These are phyloP conservation scores for Scaptomyza caliginosa DNA, from an alignment of 2,888 invertebrate species.

Conservation along the genomic window DNA sequence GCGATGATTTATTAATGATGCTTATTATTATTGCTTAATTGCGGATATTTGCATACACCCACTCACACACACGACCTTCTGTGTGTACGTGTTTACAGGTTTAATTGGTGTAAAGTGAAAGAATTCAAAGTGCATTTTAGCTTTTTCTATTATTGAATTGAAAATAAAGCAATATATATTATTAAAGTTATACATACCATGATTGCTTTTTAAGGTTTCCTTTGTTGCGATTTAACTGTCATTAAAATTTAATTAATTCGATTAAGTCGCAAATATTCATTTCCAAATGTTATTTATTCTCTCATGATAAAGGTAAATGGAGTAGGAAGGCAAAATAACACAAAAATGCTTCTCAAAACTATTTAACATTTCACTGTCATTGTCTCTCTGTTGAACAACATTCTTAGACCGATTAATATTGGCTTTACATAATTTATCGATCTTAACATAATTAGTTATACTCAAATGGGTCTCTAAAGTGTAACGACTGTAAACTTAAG, in stretches of 20 bases:
- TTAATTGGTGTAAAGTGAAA: slow-evolving; percentile 51
- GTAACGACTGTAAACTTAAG: too few relatives aligned
- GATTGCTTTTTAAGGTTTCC: background rate
- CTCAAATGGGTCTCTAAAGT: too few relatives aligned
- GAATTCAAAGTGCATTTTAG: background rate
- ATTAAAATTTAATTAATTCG: slow-evolving; percentile 69
- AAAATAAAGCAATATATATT: slow-evolving; percentile 9
- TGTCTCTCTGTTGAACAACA: too few relatives aligned
- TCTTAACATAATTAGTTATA: too few relatives aligned
- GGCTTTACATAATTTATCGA: too few relatives aligned
- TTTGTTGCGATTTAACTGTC: slow-evolving; percentile 43
- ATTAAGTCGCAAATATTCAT: slow-evolving; percentile 50
- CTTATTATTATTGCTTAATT: slow-evolving; percentile 80
- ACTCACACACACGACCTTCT: slow-evolving; percentile 1
- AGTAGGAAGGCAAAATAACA: background rate
- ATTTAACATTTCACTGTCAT: too few relatives aligned
- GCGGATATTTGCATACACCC: slow-evolving; percentile 62
- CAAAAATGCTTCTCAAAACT: too few relatives aligned
- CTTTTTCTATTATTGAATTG: slow-evolving; percentile 28
- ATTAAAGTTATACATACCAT: background rate
- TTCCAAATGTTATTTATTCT: background rate
- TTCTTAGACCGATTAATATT: too few relatives aligned
- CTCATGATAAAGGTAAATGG: background rate
- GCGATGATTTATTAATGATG: slow-evolving; percentile 77
- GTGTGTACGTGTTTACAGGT: slow-evolving; percentile 14